A percentile compares a stretch with the other conserved stretches of the same genome.
These are phyloP conservation scores for Malurus leucopterus DNA, from an alignment of 2,797 vertebrate species.

Conservation along the genomic window DNA sequence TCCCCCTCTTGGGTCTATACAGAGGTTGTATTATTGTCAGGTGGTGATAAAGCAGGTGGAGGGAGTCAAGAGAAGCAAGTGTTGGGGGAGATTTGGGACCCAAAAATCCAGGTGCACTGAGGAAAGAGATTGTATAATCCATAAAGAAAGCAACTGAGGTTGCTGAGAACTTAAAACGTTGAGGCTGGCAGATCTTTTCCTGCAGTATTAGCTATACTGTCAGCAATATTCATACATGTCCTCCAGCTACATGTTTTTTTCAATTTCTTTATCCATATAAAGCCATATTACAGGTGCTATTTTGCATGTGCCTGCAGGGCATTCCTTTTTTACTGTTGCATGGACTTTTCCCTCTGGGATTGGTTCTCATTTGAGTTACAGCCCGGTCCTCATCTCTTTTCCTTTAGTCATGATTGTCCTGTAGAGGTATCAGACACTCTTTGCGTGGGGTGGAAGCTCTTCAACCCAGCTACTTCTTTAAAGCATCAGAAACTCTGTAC, in stretches of 20 bases:
- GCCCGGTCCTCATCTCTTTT: background rate
- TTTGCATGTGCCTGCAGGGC: background rate
- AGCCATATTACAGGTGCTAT: background rate
- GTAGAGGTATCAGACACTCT: background rate
- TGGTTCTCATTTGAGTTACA: background rate
- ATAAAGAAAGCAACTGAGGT: background rate
- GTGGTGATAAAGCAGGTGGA: background rate
- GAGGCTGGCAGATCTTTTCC: background rate
- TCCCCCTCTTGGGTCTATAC: slow-evolving; percentile 9
- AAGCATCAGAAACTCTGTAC: background rate
- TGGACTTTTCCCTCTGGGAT: background rate
- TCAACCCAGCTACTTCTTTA: background rate
- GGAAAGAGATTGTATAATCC: background rate
- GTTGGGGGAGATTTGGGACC: background rate
- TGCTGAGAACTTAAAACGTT: background rate
- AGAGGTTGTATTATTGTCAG: background rate
- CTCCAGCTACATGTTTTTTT: background rate
- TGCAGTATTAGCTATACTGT: background rate
- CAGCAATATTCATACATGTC: background rate
- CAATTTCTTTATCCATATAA: background rate
- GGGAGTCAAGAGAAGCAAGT: background rate
- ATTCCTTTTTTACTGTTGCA: background rate
- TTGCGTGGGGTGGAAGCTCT: background rate
- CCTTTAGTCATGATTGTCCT: background rate
- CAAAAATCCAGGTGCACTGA: background rate